These are phyloP conservation scores for Nasonia vitripennis DNA, from an alignment of 1,140 invertebrate genomes.

Conservation along the genomic window DNA sequence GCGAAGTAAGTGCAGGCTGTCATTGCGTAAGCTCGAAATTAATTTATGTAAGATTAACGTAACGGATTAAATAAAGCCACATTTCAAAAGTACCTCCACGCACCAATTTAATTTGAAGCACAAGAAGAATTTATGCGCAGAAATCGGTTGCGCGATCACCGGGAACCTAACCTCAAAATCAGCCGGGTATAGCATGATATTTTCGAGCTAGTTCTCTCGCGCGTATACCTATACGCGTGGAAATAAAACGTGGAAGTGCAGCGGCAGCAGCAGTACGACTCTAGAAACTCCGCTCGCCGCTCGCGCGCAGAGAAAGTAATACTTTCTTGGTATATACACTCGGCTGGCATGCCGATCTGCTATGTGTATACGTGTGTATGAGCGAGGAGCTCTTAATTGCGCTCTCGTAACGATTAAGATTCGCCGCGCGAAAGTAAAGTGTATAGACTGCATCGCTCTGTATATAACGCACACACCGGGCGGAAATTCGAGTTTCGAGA, in stretches of 20 bases:
- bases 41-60: constrained; percentile 32
- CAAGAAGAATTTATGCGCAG: not conserved
- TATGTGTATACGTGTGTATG: not conserved
- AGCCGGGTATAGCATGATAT: not conserved
- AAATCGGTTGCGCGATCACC: not conserved
- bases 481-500: constrained; percentile 51
- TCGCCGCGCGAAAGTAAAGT: constrained; percentile 48
- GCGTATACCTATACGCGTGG: not conserved
- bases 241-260: constrained; percentile 36
- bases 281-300: constrained; percentile 44
- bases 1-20: not conserved
- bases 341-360: constrained; percentile 19
- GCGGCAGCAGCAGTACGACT: not conserved
- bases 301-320: constrained; percentile 64
- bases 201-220: constrained; percentile 18
- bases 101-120: not conserved
- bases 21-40: not conserved
- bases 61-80: constrained; percentile 22
- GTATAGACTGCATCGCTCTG: not conserved
- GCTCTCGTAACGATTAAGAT: constrained; percentile 57
- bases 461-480: not conserved
- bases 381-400: constrained; percentile 45
- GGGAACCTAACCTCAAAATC: too few species aligned
- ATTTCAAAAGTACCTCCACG: not conserved
- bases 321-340: constrained; percentile 59